Percentiles rank a stretch among this genome's conserved stretches.
Conservation (phyloP, 92 coral and sea anemone species). For the Zoanthus sansibaricus region DNA sequence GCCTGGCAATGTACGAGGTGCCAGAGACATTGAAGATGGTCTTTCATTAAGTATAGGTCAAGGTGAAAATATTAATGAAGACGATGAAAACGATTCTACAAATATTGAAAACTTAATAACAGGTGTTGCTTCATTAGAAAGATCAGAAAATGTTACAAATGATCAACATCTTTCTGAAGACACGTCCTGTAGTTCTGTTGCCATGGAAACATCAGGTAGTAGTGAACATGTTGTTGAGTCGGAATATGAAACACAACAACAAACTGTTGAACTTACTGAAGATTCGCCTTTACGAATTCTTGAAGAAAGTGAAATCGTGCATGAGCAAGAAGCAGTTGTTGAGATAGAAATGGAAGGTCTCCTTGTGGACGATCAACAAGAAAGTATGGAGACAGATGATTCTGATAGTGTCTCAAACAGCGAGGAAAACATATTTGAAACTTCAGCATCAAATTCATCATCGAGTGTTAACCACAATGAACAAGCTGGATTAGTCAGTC, state of each 20-base stretch:
- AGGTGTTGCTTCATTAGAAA: background rate
- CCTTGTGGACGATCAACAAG: slow-evolving; percentile 55
- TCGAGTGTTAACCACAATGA: slow-evolving; percentile 22
- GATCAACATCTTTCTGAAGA: background rate
- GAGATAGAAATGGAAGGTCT: slow-evolving; percentile 39
- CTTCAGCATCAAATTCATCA: slow-evolving; percentile 43
- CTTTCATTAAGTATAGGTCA: background rate
- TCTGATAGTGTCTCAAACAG: slow-evolving; percentile 43
- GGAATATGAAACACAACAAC: background rate
- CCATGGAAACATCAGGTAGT: slow-evolving; percentile 28
- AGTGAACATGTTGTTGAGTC: slow-evolving; percentile 25
- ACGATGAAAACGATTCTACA: background rate
- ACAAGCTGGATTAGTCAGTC: background rate
- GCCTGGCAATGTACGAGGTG: background rate
- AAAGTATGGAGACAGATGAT: slow-evolving; percentile 61
- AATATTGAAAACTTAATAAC: background rate
- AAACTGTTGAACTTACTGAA: slow-evolving; percentile 79
- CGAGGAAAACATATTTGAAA: slow-evolving; percentile 45
- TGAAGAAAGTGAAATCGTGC: slow-evolving; percentile 82
- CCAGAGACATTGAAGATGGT: background rate
- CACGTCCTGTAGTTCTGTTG: slow-evolving; percentile 13
- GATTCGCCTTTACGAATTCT: slow-evolving; percentile 87
- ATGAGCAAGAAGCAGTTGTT: slow-evolving; percentile 60
- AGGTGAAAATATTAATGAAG: background rate
- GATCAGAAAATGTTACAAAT: slow-evolving; percentile 7